phyloP scores from a whole-genome alignment of 2,113 vertebrate genomes.

The Muntiacus muntjak region DNA sequence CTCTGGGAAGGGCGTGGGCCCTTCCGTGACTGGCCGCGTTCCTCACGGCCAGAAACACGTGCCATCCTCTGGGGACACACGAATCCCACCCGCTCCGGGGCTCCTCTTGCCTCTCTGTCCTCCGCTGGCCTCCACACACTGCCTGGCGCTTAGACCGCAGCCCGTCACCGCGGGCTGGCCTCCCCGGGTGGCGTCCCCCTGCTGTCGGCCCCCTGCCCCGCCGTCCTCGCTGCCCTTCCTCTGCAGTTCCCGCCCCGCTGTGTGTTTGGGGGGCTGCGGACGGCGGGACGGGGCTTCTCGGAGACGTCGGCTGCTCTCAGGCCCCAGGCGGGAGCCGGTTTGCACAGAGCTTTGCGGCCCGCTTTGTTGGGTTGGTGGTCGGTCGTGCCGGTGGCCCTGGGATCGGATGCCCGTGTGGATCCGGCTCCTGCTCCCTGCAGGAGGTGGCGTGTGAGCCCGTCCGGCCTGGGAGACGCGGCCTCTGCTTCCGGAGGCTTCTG shows the following conservation, averaged over 20 bases:
- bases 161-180: not conserved
- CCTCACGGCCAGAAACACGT: fast-evolving
- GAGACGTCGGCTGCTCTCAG: fast-evolving
- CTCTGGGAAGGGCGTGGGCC: not conserved
- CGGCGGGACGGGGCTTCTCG: fast-evolving
- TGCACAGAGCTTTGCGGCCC: not conserved
- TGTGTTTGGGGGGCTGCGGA: not conserved
- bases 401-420: not conserved
- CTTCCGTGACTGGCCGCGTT: fast-evolving
- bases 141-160: not conserved
- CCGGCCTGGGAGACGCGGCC: fast-evolving
- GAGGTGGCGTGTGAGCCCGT: fast-evolving
- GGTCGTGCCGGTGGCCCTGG: not conserved
- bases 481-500: not conserved
- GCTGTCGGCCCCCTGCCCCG: fast-evolving
- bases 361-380: fast-evolving
- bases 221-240: not conserved
- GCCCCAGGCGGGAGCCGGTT: not conserved
- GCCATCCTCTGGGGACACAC: not conserved
- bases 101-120: not conserved
- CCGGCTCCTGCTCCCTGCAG: not conserved
- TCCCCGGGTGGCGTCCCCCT: fast-evolving
- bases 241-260: not conserved
- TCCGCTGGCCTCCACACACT: fast-evolving
- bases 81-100: not conserved